Evolutionary conservation across 2,888 invertebrate species (phyloP).

Genomic region (Polylopha cassiicola): DNA sequence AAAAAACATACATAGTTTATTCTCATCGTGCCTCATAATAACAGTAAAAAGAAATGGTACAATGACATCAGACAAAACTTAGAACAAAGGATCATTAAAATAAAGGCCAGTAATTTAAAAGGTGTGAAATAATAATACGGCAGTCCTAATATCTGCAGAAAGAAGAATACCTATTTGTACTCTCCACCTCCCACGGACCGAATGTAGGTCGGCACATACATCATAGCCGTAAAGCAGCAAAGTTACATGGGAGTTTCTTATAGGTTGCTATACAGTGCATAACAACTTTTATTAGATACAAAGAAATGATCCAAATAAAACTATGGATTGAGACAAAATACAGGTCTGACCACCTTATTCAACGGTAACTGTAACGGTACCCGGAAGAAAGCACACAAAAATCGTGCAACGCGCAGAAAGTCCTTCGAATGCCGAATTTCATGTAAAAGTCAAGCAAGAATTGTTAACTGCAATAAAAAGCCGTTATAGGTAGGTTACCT

Average conservation of each 20-base stretch:
- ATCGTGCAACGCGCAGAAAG: constrained; percentile 59
- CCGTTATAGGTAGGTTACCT: too few relatives aligned
- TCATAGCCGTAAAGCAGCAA: constrained; percentile 6
- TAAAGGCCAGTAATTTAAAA: too few relatives aligned
- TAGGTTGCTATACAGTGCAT: constrained; percentile 27
- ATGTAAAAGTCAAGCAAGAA: too few relatives aligned
- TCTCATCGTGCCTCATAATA: too few relatives aligned
- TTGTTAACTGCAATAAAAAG: too few relatives aligned
- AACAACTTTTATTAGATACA: neutral
- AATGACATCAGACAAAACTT: too few relatives aligned
- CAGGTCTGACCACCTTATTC: constrained; percentile 68
- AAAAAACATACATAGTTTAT: too few relatives aligned
- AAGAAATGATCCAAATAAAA: constrained; percentile 18
- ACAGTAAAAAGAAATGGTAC: too few relatives aligned
- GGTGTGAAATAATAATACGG: too few relatives aligned
- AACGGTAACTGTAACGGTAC: constrained; percentile 73
- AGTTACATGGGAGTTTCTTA: neutral
- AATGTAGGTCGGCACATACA: constrained; percentile 42
- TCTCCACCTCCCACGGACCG: constrained; percentile 37
- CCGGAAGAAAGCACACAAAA: constrained; percentile 44
- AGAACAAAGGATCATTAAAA: too few relatives aligned
- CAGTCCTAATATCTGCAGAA: constrained; percentile 9
- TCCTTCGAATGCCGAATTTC: constrained; percentile 39
- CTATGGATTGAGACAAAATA: constrained; percentile 49
- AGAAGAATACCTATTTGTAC: constrained; percentile 27